Percentiles rank a stretch among this genome's conserved stretches.
phyloP scores from a whole-genome alignment of 2,888 invertebrate genomes.

The Scaptomyza tumidula region DNA sequence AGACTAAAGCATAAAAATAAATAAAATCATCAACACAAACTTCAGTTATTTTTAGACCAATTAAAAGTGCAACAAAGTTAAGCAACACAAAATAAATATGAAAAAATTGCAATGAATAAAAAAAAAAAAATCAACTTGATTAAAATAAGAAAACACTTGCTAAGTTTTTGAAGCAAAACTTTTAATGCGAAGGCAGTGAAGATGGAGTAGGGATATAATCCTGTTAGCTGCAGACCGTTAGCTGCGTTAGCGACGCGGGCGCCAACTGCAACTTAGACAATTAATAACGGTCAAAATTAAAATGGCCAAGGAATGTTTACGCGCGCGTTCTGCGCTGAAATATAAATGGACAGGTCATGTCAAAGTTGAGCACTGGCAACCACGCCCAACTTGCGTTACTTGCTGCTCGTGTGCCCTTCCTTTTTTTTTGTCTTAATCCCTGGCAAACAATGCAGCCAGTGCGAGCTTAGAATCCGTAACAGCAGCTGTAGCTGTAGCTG shows the following conservation, averaged over 20 bases:
- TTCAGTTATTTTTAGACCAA: constrained; percentile 55
- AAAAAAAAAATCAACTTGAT: constrained; percentile 17
- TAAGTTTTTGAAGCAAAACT: constrained; percentile 16
- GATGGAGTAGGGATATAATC: constrained; percentile 32
- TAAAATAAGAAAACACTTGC: constrained; percentile 28
- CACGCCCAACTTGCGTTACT: constrained; percentile 1
- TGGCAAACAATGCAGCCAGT: constrained; percentile 58
- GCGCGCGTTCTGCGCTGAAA: constrained; percentile 31
- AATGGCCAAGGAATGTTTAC: constrained; percentile 50
- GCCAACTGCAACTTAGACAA: constrained; percentile 52
- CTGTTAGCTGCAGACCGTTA: constrained; percentile 50
- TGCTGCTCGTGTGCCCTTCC: constrained; percentile 5
- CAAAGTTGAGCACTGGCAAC: constrained; percentile 27
- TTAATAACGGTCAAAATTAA: constrained; percentile 63
- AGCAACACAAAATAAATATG: constrained; percentile 21
- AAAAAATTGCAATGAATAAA: constrained; percentile 9
- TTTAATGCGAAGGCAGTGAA: constrained; percentile 12
- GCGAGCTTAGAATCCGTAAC: constrained; percentile 34
- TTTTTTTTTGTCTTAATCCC: constrained; percentile 54
- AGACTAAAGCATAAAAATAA: constrained; percentile 28
- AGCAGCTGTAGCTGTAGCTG: constrained; percentile 5
- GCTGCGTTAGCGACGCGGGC: constrained; percentile 36
- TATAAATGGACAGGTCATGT: constrained; percentile 56
- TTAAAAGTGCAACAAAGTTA: constrained; percentile 68
- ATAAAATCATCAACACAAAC: constrained; percentile 49